Evolutionary conservation across 2,797 vertebrate species (phyloP).

Genomic region (Natrix natrix): DNA sequence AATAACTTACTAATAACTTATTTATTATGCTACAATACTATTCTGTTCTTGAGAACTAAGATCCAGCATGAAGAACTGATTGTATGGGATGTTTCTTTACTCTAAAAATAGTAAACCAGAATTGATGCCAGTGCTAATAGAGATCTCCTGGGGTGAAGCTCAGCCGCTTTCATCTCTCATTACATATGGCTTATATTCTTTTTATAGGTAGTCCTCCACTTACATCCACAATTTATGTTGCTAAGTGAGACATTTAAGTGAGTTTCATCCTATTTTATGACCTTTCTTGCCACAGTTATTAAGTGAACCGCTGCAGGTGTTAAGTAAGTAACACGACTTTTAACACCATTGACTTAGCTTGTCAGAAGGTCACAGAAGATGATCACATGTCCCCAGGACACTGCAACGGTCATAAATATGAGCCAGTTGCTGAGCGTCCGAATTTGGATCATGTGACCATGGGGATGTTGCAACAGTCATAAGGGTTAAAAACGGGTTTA

Average conservation of each 20-base stretch:
- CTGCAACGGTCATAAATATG: neutral
- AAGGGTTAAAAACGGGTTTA: neutral
- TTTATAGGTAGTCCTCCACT: neutral
- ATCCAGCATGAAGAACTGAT: neutral
- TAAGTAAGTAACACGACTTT: too few species aligned
- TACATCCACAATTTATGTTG: neutral
- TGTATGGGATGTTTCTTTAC: neutral
- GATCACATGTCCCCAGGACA: neutral
- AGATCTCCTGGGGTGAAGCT: constrained; percentile 11
- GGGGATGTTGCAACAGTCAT: neutral
- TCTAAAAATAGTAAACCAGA: fast-evolving
- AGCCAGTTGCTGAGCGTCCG: neutral
- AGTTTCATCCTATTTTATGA: neutral
- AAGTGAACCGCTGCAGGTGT: neutral
- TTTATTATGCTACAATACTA: too few species aligned
- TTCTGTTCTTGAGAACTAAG: neutral
- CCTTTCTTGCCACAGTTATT: neutral
- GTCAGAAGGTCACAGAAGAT: neutral
- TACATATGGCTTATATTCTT: constrained; percentile 15
- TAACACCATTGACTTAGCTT: neutral
- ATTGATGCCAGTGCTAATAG: neutral
- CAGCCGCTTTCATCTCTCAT: neutral
- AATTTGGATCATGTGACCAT: neutral
- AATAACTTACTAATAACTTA: neutral
- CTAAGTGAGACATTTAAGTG: neutral